Evolutionary conservation across 2,888 invertebrate species (phyloP).

Genomic region (Cheilosia vernalis): DNA sequence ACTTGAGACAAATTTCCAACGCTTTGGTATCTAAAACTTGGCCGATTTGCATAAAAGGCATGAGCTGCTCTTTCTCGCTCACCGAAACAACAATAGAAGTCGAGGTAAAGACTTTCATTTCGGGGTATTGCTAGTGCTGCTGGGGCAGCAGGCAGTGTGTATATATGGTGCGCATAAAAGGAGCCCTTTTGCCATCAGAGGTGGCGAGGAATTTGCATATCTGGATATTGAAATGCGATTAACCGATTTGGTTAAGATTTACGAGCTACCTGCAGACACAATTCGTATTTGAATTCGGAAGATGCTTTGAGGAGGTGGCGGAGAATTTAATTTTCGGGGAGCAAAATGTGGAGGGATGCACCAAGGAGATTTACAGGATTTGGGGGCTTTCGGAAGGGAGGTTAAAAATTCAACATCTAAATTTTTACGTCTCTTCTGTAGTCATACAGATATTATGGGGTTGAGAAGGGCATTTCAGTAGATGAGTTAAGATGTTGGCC

Average conservation of each 20-base stretch:
- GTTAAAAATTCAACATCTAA: too few species aligned
- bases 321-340: too few species aligned
- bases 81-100: slow-evolving; percentile 69
- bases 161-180: slow-evolving; percentile 8
- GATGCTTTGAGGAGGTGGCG: slow-evolving; percentile 24
- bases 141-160: slow-evolving; percentile 9
- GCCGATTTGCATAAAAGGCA: slow-evolving; percentile 70
- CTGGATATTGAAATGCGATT: slow-evolving; percentile 74
- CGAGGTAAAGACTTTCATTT: slow-evolving; percentile 42
- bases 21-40: slow-evolving; percentile 71
- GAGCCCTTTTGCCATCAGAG: slow-evolving; percentile 56
- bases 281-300: slow-evolving; percentile 45
- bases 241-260: slow-evolving; percentile 73
- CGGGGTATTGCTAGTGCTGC: background rate
- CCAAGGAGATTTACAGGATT: too few species aligned
- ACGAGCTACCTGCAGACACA: slow-evolving; percentile 61
- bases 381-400: too few species aligned
- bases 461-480: too few species aligned
- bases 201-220: slow-evolving; percentile 74
- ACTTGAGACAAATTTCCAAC: slow-evolving; percentile 73
- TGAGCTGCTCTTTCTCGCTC: slow-evolving; percentile 43
- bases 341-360: too few species aligned
- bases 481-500: too few species aligned
- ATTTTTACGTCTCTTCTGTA: too few species aligned
- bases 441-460: too few species aligned